These are phyloP conservation scores for Squalus acanthias DNA, from an alignment of 2,797 vertebrate genomes.

Conservation along the genomic window DNA sequence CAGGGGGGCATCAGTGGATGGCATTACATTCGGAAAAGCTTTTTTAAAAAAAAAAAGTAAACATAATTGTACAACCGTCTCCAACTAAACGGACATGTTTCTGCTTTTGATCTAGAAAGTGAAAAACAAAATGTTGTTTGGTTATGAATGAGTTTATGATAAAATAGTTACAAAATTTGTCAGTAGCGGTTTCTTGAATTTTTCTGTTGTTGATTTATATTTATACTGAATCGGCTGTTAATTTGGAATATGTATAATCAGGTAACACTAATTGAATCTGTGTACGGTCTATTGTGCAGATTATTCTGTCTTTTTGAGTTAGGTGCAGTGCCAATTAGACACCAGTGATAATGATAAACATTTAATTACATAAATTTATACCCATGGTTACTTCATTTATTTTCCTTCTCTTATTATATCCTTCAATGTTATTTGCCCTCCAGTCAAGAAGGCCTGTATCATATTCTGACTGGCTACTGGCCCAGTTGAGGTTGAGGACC, in stretches of 20 bases:
- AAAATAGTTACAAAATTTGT: neutral
- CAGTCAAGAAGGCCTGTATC: neutral
- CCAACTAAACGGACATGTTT: neutral
- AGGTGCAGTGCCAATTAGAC: neutral
- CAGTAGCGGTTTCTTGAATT: neutral
- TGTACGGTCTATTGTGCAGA: no score
- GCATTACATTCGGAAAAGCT: conserved; percentile 10
- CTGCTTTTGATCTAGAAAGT: neutral
- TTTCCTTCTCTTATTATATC: neutral
- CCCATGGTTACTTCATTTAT: neutral
- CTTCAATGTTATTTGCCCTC: neutral
- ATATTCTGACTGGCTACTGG: neutral
- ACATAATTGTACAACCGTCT: neutral
- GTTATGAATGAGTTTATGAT: no score
- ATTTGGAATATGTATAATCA: neutral
- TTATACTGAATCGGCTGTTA: neutral
- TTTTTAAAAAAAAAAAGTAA: neutral
- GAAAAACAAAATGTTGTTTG: neutral
- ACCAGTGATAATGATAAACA: neutral
- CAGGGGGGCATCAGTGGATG: neutral
- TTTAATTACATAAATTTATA: neutral
- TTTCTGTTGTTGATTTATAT: neutral
- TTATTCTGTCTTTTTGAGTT: neutral
- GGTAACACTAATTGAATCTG: neutral
- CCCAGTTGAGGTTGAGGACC: no score